Conservation (phyloP, 2,113 vertebrate species). For the Phycodurus eques region DNA sequence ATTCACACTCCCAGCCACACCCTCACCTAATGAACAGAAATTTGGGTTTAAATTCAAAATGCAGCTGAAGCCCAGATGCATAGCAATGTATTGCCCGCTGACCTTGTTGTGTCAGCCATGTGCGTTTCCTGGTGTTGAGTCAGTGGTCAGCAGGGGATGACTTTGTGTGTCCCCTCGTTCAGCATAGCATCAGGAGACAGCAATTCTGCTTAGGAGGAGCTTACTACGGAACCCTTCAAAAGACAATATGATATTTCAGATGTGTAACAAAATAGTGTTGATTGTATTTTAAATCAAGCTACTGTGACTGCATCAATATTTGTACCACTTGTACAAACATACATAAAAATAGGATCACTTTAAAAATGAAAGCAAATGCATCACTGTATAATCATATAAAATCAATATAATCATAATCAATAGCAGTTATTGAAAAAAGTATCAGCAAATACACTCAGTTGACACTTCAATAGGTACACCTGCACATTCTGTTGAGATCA, state of each 20-base stretch:
- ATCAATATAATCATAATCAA: no score
- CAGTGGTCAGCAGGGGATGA: conserved; percentile 32
- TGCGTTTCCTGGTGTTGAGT: conserved; percentile 21
- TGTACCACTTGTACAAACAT: no score
- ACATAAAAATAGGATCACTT: no score
- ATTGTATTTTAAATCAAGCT: no score
- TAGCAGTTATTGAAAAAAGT: no score
- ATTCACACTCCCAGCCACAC: conserved; percentile 46
- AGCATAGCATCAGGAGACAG: conserved; percentile 32
- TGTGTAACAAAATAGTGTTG: no score
- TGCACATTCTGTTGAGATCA: no score
- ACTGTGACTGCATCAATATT: no score
- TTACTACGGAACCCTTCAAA: conserved; percentile 20
- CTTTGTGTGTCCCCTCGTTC: conserved; percentile 13
- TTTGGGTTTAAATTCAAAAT: neutral
- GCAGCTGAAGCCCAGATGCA: neutral
- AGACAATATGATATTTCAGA: neutral
- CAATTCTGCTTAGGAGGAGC: conserved; percentile 24
- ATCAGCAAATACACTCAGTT: no score
- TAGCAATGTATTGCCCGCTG: neutral
- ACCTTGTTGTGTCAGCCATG: conserved; percentile 54
- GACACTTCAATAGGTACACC: no score
- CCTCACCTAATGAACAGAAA: conserved; percentile 59
- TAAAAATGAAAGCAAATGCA: no score
- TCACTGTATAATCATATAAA: no score